phyloP scores from a whole-genome alignment of 2,888 invertebrate species.

The Bruchidius siliquastri region DNA sequence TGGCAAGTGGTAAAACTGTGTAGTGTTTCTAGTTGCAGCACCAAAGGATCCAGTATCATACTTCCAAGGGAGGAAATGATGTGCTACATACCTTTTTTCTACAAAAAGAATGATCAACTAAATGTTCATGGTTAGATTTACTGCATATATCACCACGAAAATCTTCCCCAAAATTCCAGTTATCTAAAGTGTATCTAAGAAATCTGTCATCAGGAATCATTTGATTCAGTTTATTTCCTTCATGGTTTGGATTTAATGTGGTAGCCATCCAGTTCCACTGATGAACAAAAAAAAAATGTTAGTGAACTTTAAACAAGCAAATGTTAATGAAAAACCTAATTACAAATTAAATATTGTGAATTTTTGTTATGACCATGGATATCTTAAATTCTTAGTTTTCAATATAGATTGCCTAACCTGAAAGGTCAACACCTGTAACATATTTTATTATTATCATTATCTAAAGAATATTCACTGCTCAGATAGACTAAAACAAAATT shows the following conservation, averaged over 20 bases:
- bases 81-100: constrained; percentile 15
- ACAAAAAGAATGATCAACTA: constrained; percentile 50
- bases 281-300: constrained; percentile 12
- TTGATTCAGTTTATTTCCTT: constrained; percentile 68
- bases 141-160: constrained; percentile 80
- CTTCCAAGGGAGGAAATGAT: too few species aligned
- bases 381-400: too few species aligned
- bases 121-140: constrained; percentile 60
- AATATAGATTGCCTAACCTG: too few species aligned
- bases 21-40: too few species aligned
- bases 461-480: too few species aligned
- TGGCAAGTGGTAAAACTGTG: too few species aligned
- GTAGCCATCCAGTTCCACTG: constrained; percentile 84
- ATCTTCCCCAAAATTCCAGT: constrained; percentile 86
- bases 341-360: too few species aligned
- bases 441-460: too few species aligned
- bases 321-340: not conserved
- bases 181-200: constrained; percentile 67
- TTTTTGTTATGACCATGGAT: too few species aligned
- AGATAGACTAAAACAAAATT: too few species aligned
- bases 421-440: too few species aligned
- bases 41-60: too few species aligned
- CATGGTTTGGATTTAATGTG: constrained; percentile 88
- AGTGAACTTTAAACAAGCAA: not conserved
- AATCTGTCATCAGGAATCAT: constrained; percentile 83